These are phyloP conservation scores for Drosophila fungiperda DNA, from an alignment of 2,888 invertebrate species.

Conservation along the genomic window DNA sequence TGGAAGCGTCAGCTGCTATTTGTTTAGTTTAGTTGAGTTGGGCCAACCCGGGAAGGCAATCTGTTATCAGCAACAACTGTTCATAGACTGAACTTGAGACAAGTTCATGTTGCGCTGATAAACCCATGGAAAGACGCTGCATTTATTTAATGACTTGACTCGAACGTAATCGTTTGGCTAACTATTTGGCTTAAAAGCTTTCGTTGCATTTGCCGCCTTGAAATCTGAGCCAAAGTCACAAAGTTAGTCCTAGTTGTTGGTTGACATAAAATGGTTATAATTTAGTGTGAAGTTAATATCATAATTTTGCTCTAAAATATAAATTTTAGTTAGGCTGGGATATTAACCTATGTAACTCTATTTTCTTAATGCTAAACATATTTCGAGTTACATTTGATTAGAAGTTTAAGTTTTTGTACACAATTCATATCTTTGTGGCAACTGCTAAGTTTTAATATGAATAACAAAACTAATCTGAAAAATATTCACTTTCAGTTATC, in stretches of 20 bases:
- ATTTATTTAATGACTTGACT: conserved; percentile 11
- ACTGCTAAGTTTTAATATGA: not conserved
- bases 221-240: conserved; percentile 5
- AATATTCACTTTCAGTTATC: not conserved
- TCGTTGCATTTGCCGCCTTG: not conserved
- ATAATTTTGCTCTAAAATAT: no score
- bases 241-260: conserved; percentile 1
- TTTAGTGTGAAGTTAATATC: not conserved
- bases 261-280: not conserved
- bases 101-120: conserved; percentile 49
- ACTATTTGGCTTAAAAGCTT: conserved; percentile 15
- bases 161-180: not conserved
- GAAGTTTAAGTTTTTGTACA: not conserved
- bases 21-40: conserved; percentile 34
- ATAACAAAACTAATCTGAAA: not conserved
- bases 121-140: conserved; percentile 1
- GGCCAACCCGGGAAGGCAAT: conserved; percentile 24
- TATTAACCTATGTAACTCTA: not conserved
- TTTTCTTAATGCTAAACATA: not conserved
- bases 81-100: conserved; percentile 51
- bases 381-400: not conserved
- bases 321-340: not conserved
- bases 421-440: not conserved
- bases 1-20: conserved; percentile 43
- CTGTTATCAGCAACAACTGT: conserved; percentile 45